Percentiles rank a stretch among this genome's conserved stretches.
Conservation (phyloP, 2,888 invertebrate species). For the Hedya salicella region DNA sequence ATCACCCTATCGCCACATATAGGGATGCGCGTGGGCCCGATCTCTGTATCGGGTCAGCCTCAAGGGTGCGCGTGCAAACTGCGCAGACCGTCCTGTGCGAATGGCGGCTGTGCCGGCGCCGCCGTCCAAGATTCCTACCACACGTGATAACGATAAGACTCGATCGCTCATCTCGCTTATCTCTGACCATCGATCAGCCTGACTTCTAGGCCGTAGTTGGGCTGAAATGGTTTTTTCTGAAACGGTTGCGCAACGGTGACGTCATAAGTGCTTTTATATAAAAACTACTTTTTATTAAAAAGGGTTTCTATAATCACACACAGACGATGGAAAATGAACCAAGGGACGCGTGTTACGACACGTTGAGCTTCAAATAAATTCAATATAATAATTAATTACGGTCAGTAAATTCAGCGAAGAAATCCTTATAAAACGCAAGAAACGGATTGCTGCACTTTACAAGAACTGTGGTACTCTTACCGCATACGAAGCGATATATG, state of each 20-base stretch:
- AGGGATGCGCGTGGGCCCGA: conserved; percentile 62
- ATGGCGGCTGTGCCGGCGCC: conserved; percentile 69
- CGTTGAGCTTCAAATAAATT: too few relatives aligned
- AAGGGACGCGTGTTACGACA: too few relatives aligned
- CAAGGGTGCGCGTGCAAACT: conserved; percentile 79
- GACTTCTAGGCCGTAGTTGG: conserved; percentile 40
- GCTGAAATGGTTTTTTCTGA: conserved; percentile 13
- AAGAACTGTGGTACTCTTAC: too few relatives aligned
- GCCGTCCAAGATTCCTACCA: conserved; percentile 76
- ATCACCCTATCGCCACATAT: conserved; percentile 68
- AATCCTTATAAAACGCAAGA: too few relatives aligned
- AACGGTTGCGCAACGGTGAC: conserved; percentile 44
- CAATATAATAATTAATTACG: too few relatives aligned
- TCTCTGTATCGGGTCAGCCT: conserved; percentile 60
- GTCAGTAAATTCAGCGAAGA: too few relatives aligned
- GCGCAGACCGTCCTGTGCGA: conserved; percentile 79
- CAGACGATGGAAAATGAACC: too few relatives aligned
- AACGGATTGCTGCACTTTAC: too few relatives aligned
- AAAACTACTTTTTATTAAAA: too few relatives aligned
- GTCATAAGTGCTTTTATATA: conserved; percentile 24
- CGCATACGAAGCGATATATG: too few relatives aligned
- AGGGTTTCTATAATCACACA: too few relatives aligned
- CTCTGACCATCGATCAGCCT: conserved; percentile 52
- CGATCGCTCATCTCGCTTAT: conserved; percentile 79
- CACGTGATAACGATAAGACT: conserved; percentile 79